Percentiles rank a stretch among this genome's conserved stretches.
These are phyloP conservation scores for Zhuqinia jingwanae DNA, from an alignment of 2,888 invertebrate species.

Conservation along the genomic window DNA sequence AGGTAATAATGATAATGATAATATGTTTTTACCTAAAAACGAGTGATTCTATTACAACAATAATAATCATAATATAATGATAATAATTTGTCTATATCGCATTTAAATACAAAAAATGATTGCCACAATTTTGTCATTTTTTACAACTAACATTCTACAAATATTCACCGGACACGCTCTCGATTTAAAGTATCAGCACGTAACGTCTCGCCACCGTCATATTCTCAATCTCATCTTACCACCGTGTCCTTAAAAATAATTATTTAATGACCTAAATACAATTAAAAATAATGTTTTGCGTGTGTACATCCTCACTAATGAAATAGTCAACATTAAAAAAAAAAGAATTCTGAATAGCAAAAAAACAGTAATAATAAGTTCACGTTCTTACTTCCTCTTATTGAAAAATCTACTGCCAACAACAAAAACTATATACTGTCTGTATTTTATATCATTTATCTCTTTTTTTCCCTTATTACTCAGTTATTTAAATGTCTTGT, in stretches of 20 bases:
- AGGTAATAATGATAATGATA: no score
- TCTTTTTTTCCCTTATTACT: neutral
- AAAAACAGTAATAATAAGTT: conserved; percentile 11
- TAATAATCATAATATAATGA: conserved; percentile 10
- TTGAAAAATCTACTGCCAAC: conserved; percentile 26
- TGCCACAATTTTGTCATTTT: conserved; percentile 59
- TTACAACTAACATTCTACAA: conserved; percentile 43
- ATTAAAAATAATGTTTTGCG: conserved; percentile 25
- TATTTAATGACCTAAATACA: neutral
- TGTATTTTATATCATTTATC: conserved; percentile 3
- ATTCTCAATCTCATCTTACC: neutral
- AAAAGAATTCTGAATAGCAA: neutral
- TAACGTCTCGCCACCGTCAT: conserved; percentile 40
- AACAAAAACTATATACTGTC: neutral
- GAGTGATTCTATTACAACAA: conserved; percentile 9
- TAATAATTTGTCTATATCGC: conserved; percentile 43
- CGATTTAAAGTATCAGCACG: conserved; percentile 63
- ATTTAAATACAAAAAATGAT: conserved; percentile 70
- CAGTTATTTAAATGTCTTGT: conserved; percentile 16
- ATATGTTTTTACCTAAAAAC: neutral
- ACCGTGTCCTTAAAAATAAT: conserved; percentile 60
- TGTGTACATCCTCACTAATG: conserved; percentile 12
- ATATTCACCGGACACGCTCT: conserved; percentile 70
- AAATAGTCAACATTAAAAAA: neutral
- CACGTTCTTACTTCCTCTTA: neutral